phyloP scores from a whole-genome alignment of 2,888 invertebrate genomes.

The Calliphora vomitoria region DNA sequence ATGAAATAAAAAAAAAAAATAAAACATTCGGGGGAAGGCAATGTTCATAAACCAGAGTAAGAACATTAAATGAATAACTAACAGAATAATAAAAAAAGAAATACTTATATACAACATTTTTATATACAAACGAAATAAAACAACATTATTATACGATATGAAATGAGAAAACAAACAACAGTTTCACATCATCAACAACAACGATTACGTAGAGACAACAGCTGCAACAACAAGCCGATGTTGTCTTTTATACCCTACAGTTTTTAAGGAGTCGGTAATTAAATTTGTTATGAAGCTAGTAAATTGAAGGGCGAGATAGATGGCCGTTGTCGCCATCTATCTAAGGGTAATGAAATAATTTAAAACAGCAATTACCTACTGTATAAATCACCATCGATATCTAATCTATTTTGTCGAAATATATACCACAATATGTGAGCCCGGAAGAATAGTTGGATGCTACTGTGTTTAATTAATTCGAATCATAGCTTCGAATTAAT shows the following conservation, averaged over 20 bases:
- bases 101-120: conserved; percentile 23
- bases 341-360: too few relatives aligned
- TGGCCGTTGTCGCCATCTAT: too few relatives aligned
- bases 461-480: too few relatives aligned
- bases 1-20: not conserved
- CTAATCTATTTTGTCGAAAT: too few relatives aligned
- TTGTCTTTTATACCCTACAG: conserved; percentile 43
- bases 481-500: too few relatives aligned
- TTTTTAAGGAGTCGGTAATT: not conserved
- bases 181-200: conserved; percentile 60
- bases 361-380: too few relatives aligned
- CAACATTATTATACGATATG: conserved; percentile 34
- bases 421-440: too few relatives aligned
- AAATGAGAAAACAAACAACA: conserved; percentile 4
- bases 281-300: not conserved
- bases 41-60: conserved; percentile 11
- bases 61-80: conserved; percentile 38
- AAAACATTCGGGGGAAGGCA: not conserved
- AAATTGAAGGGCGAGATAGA: too few relatives aligned
- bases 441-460: too few relatives aligned
- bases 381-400: too few relatives aligned
- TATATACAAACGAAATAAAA: conserved; percentile 34
- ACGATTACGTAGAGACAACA: conserved; percentile 58
- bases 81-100: conserved; percentile 29
- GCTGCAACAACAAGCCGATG: conserved; percentile 66